A percentile compares a stretch with the other conserved stretches of the same genome.
Evolutionary conservation across 2,888 invertebrate genomes (phyloP).

Genomic region (Hypena proboscidalis): DNA sequence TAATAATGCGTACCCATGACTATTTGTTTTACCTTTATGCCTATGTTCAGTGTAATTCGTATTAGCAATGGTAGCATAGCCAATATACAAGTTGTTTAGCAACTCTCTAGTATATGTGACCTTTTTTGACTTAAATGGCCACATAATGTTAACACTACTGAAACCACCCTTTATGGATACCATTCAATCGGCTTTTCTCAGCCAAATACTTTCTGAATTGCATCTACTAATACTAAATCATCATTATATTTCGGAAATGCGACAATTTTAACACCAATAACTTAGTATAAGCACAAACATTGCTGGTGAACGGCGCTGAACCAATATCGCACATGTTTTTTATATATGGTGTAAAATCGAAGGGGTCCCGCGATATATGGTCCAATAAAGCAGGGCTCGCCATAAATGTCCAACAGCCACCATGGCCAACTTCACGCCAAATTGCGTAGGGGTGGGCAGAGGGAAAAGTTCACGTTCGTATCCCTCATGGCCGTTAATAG

Average conservation of each 20-base stretch:
- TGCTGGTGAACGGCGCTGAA: slow-evolving; percentile 32
- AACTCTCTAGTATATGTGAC: no score
- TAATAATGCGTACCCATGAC: no score
- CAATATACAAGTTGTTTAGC: no score
- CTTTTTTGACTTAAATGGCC: no score
- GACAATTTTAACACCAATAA: not conserved
- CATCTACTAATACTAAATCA: no score
- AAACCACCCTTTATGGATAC: no score
- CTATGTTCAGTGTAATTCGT: no score
- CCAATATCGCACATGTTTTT: slow-evolving; percentile 63
- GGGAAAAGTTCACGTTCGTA: slow-evolving; percentile 39
- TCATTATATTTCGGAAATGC: not conserved
- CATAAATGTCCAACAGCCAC: slow-evolving; percentile 68
- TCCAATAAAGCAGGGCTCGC: slow-evolving; percentile 72
- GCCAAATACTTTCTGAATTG: no score
- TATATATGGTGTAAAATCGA: slow-evolving; percentile 63
- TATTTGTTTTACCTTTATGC: no score
- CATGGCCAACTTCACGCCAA: slow-evolving; percentile 62
- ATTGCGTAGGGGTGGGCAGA: slow-evolving; percentile 57
- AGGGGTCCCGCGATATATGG: slow-evolving; percentile 71
- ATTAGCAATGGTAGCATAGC: no score
- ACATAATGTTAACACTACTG: no score
- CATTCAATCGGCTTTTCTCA: no score
- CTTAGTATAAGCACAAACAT: slow-evolving; percentile 3
- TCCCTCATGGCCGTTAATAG: slow-evolving; percentile 40